Evolutionary conservation across 2,113 vertebrate genomes (phyloP).

Genomic region (Ammospiza caudacuta): DNA sequence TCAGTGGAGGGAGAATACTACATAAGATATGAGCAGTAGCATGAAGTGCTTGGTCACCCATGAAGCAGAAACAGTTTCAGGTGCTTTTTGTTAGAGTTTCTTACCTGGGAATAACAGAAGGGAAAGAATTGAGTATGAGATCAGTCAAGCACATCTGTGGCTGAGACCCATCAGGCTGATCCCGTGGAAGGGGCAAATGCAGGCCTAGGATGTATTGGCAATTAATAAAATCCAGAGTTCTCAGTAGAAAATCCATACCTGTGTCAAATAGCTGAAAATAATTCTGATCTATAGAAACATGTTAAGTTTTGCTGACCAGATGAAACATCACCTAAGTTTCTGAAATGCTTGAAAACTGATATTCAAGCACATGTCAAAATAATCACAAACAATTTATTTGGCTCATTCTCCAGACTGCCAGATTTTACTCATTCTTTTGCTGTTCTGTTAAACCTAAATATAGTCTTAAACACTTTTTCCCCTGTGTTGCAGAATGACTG

Average conservation of each 20-base stretch:
- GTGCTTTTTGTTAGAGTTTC: neutral
- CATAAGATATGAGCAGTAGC: neutral
- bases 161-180: neutral
- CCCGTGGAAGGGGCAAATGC: neutral
- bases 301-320: neutral
- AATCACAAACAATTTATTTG: neutral
- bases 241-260: neutral
- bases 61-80: neutral
- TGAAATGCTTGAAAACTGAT: neutral
- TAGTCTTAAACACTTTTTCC: neutral
- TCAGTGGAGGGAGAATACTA: neutral
- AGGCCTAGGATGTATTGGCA: neutral
- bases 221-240: neutral
- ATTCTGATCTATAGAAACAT: neutral
- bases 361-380: neutral
- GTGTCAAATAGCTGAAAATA: neutral
- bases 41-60: neutral
- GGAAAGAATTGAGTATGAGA: neutral
- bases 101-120: neutral
- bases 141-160: neutral
- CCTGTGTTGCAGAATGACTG: neutral
- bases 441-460: neutral
- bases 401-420: neutral
- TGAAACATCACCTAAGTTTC: neutral
- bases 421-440: neutral